Percentiles rank a stretch among this genome's conserved stretches.
phyloP scores from a whole-genome alignment of 2,797 vertebrate genomes.

The Prionace glauca region DNA sequence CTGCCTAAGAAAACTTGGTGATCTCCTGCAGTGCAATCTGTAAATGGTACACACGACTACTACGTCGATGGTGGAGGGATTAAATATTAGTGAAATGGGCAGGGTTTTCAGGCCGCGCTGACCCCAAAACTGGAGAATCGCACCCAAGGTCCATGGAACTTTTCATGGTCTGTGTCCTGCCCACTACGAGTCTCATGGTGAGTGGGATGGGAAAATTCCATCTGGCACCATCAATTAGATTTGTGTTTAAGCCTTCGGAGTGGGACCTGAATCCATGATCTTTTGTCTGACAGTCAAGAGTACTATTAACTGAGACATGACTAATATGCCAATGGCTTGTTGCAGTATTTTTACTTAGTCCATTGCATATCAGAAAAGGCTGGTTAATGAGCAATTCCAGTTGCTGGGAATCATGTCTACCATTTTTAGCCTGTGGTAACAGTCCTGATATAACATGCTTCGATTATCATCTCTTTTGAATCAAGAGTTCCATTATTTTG shows the following conservation, averaged over 20 bases:
- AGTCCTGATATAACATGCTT: background rate
- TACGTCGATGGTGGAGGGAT: no score
- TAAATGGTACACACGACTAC: no score
- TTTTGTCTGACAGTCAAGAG: background rate
- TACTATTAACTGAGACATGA: background rate
- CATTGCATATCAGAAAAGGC: background rate
- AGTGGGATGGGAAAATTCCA: no score
- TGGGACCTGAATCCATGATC: background rate
- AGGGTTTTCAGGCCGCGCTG: no score
- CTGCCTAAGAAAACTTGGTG: no score
- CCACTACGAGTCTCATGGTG: no score
- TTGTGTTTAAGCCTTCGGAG: background rate
- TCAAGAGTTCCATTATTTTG: background rate
- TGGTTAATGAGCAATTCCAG: background rate
- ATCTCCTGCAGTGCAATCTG: no score
- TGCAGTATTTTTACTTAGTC: background rate
- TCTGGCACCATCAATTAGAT: background rate
- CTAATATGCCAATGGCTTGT: background rate
- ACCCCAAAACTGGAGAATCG: no score
- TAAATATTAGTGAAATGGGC: no score
- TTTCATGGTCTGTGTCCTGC: no score
- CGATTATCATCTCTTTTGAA: background rate
- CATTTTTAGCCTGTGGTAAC: background rate
- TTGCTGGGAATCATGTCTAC: background rate
- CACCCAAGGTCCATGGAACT: no score